Evolutionary conservation across 2,113 vertebrate genomes (phyloP), one percentile per base, ranked within the genome.

Genomic region (Formicarius rufipectus): DNA sequence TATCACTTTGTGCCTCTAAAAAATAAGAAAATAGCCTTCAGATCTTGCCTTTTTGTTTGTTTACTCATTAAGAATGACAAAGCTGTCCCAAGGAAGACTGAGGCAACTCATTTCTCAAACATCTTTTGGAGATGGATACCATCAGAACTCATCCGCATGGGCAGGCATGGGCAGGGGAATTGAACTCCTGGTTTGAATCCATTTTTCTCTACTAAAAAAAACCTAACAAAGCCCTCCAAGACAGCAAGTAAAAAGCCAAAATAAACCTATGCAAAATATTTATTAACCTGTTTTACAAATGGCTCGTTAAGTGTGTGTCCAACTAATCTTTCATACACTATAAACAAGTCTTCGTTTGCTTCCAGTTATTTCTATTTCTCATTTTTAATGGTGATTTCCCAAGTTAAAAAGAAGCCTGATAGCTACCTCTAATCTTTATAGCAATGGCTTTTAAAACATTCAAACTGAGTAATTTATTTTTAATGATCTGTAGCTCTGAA

Each of bases 401-500:
- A 81, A 94, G 60, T 63, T 72, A 52, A 39, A 74, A 74, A 35
- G 49, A 76, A 80, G 72, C 23, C 87, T 74, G 28, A 83, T 62
- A 87, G 28, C 33, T 81, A 60, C 76, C 24, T 84, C 47, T 95
- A 86, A 72, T 93, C 72, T 87, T 89, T 72, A 68, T 64, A 78
- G 52, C 30, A 75, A 64, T n/a, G 42, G 3, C 40, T 91, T 90
- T 94, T 90, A 72, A 90, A 93, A 90, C 93, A 95, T 92, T 95
- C 68, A 92, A 77, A 92, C 27, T 14, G 30, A 73, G 39, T 55
- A 89, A 93, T 93, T 95, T 89, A 87, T 92, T 93, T 96, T 95
- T 95, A 95, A 97, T 95, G 47, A 87, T 86, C 73, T 93, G 53
- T 86, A 75, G n/a, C 76, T 95, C 76, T 72, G 73, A 87, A 95